A percentile compares a stretch with the other conserved stretches of the same genome.
These are phyloP conservation scores for Scaptomyza hsui DNA, from an alignment of 1,140 invertebrate species.

Conservation along the genomic window DNA sequence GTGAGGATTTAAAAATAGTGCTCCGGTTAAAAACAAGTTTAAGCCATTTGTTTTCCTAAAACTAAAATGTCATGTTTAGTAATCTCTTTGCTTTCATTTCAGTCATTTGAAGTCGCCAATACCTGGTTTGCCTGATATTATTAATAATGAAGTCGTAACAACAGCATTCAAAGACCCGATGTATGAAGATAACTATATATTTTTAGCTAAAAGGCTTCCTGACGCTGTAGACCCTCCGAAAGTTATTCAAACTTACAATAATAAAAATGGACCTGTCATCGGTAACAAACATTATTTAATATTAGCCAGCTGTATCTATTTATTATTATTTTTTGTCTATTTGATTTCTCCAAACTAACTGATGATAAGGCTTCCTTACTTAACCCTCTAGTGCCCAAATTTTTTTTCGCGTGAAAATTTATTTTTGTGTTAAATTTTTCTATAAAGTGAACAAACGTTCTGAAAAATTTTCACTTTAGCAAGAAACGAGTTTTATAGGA, in stretches of 20 bases:
- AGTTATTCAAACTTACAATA: constrained; percentile 87
- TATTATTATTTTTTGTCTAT: not conserved
- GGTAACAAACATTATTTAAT: constrained; percentile 48
- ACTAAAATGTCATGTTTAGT: too few species aligned
- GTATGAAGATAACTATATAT: constrained; percentile 90
- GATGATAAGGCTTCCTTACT: too few species aligned
- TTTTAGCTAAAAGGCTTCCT: constrained; percentile 89
- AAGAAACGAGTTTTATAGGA: too few species aligned
- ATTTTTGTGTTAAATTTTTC: too few species aligned
- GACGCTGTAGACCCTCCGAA: constrained; percentile 89
- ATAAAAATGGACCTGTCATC: constrained; percentile 64
- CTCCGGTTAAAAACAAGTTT: too few species aligned
- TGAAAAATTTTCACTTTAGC: too few species aligned
- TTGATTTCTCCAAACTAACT: too few species aligned
- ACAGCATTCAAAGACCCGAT: constrained; percentile 92
- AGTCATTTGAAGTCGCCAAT: constrained; percentile 88
- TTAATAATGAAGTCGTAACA: constrained; percentile 87
- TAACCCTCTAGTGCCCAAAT: too few species aligned
- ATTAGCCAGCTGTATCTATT: constrained; percentile 9
- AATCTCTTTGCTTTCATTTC: constrained; percentile 14
- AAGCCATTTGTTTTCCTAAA: too few species aligned
- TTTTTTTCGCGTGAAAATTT: too few species aligned
- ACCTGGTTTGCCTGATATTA: constrained; percentile 86
- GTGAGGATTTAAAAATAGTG: too few species aligned
- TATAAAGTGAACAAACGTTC: too few species aligned